Evolutionary conservation across 2,888 invertebrate genomes (phyloP).

Genomic region (Pristionchus arcanus): DNA sequence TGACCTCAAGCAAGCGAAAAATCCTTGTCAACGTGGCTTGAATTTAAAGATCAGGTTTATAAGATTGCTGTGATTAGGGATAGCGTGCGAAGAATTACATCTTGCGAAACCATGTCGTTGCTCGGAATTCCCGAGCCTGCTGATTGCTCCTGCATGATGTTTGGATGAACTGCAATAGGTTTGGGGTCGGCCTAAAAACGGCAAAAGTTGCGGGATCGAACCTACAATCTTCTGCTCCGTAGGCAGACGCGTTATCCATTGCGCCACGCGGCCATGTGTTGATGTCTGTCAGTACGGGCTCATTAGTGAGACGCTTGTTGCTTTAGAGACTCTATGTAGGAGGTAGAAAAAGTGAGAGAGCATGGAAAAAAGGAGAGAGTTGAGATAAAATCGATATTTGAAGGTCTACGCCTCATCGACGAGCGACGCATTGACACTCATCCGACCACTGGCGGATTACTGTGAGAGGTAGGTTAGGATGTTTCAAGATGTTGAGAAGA

Average conservation of each 20-base stretch:
- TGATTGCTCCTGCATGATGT: too few species aligned
- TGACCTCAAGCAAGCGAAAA: too few species aligned
- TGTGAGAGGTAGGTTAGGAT: constrained; percentile 39
- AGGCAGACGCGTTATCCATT: constrained; percentile 77
- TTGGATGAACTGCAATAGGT: too few species aligned
- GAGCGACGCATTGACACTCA: not conserved
- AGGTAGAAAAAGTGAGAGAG: not conserved
- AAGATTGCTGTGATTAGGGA: too few species aligned
- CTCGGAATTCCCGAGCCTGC: too few species aligned
- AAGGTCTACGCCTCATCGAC: constrained; percentile 23
- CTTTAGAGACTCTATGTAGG: not conserved
- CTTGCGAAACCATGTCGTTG: too few species aligned
- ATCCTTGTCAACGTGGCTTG: too few species aligned
- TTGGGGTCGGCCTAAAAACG: not conserved
- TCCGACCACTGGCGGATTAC: constrained; percentile 38
- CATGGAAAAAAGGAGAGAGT: not conserved
- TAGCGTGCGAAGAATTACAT: too few species aligned
- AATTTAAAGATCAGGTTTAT: too few species aligned
- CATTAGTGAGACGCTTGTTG: not conserved
- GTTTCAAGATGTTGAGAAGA: too few species aligned
- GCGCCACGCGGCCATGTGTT: constrained; percentile 62
- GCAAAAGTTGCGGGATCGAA: constrained; percentile 73
- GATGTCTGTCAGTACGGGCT: not conserved
- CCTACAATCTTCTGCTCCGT: constrained; percentile 80
- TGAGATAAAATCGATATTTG: not conserved